Evolutionary conservation across 2,113 vertebrate species (phyloP).

Genomic region (Carollia perspicillata): DNA sequence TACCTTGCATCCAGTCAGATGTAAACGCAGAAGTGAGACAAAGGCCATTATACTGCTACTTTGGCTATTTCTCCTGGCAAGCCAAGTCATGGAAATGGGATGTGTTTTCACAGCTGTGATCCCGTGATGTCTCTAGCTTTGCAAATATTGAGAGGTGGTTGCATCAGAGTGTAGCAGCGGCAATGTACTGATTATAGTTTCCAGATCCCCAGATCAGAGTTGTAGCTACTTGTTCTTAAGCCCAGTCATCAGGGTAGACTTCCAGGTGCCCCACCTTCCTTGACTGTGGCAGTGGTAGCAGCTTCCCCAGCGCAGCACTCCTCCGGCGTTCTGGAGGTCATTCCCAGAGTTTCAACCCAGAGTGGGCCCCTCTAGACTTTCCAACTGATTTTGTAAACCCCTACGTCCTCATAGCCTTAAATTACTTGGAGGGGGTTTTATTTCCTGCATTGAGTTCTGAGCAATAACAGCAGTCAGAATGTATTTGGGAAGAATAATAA

Average conservation of each 20-base stretch:
- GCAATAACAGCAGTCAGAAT: background rate
- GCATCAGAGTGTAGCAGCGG: background rate
- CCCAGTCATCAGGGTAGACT: background rate
- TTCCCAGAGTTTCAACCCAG: background rate
- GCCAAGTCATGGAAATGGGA: background rate
- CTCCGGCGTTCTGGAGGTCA: background rate
- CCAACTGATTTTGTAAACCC: background rate
- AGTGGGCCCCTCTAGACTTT: background rate
- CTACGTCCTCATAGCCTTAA: background rate
- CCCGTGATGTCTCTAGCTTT: background rate
- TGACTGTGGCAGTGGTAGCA: background rate
- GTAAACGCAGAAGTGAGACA: background rate
- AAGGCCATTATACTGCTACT: background rate
- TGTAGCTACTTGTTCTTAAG: background rate
- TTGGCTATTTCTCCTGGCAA: background rate
- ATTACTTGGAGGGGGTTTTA: background rate
- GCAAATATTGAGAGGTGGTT: conserved; percentile 36
- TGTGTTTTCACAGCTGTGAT: background rate
- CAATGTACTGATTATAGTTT: background rate
- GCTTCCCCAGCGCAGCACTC: background rate
- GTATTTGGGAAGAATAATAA: background rate
- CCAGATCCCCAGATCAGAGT: background rate
- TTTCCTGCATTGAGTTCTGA: background rate
- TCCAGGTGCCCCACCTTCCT: background rate
- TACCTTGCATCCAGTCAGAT: background rate